Conservation (phyloP, 2,888 invertebrate species). For the Bursaphelenchus okinawaensis region DNA sequence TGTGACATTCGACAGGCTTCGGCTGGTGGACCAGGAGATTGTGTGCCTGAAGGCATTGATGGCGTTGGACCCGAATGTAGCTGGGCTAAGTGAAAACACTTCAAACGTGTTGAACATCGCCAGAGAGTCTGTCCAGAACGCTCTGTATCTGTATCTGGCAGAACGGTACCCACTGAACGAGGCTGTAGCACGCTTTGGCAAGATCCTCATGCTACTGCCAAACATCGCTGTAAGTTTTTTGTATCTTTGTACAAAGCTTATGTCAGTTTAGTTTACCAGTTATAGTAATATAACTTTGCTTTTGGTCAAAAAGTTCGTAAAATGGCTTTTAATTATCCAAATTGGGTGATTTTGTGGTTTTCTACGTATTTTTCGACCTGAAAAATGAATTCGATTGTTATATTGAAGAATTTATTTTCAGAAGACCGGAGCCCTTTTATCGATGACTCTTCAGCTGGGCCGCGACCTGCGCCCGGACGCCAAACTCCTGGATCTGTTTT, state of each 20-base stretch:
- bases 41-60: slow-evolving; percentile 52
- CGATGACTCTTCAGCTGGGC: slow-evolving; percentile 13
- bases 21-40: slow-evolving; percentile 40
- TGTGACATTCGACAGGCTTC: slow-evolving; percentile 24
- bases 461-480: slow-evolving; percentile 9
- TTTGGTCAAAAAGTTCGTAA: no score
- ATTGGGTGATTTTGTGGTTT: no score
- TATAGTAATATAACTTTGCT: no score
- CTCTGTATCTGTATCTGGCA: slow-evolving; percentile 42
- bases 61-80: slow-evolving; percentile 47
- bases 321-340: no score
- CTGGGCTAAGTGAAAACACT: slow-evolving; percentile 29
- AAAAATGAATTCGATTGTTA: background rate
- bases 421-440: slow-evolving; percentile 1
- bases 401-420: background rate
- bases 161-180: slow-evolving; percentile 19
- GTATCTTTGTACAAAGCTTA: background rate
- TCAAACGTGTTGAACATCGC: slow-evolving; percentile 28
- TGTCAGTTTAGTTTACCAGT: no score
- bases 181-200: slow-evolving; percentile 46
- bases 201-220: slow-evolving; percentile 42
- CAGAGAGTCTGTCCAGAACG: slow-evolving; percentile 49
- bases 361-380: no score
- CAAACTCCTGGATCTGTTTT: background rate
- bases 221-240: slow-evolving; percentile 42